phyloP scores from a whole-genome alignment of 2,797 vertebrate genomes.

The Prionace glauca region DNA sequence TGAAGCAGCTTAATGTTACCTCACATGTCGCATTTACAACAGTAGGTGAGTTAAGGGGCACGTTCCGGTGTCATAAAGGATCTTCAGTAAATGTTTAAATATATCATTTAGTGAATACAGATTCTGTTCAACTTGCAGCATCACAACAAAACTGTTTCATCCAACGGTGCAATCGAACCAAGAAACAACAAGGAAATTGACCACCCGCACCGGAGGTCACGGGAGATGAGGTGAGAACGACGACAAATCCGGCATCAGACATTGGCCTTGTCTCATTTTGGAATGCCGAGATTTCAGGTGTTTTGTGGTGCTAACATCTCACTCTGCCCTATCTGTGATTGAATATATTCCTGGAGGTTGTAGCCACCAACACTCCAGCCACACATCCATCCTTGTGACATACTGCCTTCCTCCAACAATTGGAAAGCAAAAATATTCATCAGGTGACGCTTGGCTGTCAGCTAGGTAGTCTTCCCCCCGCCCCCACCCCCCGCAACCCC shows the following conservation, averaged over 20 bases:
- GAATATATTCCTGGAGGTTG: too few species aligned
- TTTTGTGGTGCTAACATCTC: neutral
- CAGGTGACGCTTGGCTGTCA: too few species aligned
- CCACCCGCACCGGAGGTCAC: neutral
- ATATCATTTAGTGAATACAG: neutral
- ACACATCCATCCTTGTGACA: too few species aligned
- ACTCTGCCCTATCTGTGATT: neutral
- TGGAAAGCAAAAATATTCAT: too few species aligned
- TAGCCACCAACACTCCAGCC: too few species aligned
- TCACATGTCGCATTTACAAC: neutral
- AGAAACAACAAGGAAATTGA: neutral
- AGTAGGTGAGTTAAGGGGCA: neutral
- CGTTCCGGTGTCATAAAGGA: neutral
- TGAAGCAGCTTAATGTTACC: neutral
- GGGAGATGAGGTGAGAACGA: neutral
- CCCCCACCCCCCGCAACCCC: too few species aligned
- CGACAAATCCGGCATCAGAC: neutral
- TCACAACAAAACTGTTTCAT: neutral
- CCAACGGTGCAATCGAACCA: neutral
- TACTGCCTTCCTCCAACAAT: too few species aligned
- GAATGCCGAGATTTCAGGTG: neutral
- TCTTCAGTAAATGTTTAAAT: neutral
- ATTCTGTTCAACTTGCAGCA: neutral
- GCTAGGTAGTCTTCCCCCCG: too few species aligned
- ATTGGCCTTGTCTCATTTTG: neutral